These are phyloP conservation scores for Heterohyrax brucei DNA, from an alignment of 2,797 vertebrate species.

Conservation along the genomic window DNA sequence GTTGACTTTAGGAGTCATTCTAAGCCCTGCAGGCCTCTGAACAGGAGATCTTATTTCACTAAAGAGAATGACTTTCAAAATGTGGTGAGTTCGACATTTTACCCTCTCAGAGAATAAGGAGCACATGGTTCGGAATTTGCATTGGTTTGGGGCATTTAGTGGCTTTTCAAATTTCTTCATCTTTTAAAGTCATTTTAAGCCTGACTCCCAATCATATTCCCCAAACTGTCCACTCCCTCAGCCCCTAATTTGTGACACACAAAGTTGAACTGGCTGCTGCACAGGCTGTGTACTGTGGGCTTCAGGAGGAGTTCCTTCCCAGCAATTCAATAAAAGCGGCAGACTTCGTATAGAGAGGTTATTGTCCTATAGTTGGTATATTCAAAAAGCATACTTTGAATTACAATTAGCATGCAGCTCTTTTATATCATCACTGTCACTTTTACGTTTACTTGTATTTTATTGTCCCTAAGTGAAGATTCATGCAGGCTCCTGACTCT, in stretches of 20 bases:
- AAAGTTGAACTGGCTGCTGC: background rate
- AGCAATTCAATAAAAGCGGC: background rate
- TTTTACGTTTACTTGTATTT: background rate
- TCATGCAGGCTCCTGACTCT: background rate
- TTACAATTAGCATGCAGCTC: background rate
- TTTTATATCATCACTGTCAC: background rate
- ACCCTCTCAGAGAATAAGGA: slow-evolving; percentile 39
- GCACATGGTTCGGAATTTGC: background rate
- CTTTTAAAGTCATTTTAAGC: background rate
- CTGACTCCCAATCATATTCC: background rate
- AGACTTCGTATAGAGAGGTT: background rate
- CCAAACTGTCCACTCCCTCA: too few relatives aligned
- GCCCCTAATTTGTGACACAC: background rate
- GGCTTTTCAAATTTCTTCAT: background rate
- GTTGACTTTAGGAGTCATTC: slow-evolving; percentile 73
- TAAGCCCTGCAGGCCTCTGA: slow-evolving; percentile 45
- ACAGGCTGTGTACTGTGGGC: background rate
- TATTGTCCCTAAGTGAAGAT: background rate
- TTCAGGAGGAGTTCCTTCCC: background rate
- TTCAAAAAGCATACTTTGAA: background rate
- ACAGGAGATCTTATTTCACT: slow-evolving; percentile 64
- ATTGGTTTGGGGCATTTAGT: background rate
- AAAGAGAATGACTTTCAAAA: slow-evolving; percentile 63
- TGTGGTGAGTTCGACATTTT: slow-evolving; percentile 53
- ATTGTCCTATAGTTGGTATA: background rate